A percentile compares a stretch with the other conserved stretches of the same genome.
Conservation (phyloP, 2,113 vertebrate species). For the Xiphophorus maculatus region DNA sequence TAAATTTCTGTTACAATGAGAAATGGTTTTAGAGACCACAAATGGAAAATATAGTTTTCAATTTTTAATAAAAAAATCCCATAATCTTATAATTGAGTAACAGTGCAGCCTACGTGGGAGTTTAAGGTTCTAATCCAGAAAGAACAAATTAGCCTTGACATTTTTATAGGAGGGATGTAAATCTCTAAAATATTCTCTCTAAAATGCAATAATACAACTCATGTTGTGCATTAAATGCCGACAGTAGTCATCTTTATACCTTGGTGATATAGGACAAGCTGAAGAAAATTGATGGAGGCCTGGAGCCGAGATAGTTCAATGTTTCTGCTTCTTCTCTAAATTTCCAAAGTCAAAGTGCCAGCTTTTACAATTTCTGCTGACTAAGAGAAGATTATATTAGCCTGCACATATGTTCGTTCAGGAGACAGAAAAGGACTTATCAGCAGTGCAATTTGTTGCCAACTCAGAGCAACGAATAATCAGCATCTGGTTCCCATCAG, state of each 20-base stretch:
- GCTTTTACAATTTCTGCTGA: background rate
- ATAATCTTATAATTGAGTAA: background rate
- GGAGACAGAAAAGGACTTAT: conserved; percentile 14
- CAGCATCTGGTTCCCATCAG: conserved; percentile 42
- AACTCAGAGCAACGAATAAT: conserved; percentile 12
- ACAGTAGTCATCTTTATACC: background rate
- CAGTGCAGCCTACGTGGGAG: background rate
- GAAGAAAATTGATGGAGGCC: background rate
- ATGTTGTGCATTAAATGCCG: background rate
- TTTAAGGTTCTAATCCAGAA: background rate
- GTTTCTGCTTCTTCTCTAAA: background rate
- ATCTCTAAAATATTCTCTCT: background rate
- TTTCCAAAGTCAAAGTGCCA: background rate
- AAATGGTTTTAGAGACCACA: background rate
- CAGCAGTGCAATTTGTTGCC: background rate
- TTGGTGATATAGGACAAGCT: background rate
- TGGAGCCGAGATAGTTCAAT: background rate
- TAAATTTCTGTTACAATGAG: background rate
- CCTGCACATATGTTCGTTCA: background rate
- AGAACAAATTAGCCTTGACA: background rate
- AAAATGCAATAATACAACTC: background rate
- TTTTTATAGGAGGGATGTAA: background rate
- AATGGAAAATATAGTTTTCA: background rate
- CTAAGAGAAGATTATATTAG: background rate
- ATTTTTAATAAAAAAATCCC: background rate